A percentile compares a stretch with the other conserved stretches of the same genome.
phyloP scores from a whole-genome alignment of 2,888 invertebrate species.

The Diarsia mendica region DNA sequence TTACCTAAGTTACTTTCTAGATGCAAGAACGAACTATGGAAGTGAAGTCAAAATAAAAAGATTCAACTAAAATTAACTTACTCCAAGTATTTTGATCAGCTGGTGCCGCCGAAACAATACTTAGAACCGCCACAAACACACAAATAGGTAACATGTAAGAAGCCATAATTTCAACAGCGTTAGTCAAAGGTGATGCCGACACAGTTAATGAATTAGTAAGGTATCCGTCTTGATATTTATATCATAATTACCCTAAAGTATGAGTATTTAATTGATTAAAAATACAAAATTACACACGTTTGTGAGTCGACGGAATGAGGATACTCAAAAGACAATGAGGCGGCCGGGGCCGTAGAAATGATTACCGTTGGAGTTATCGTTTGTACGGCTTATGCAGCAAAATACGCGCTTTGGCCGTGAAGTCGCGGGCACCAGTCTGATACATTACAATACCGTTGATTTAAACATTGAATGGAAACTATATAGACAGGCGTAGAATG shows the following conservation, averaged over 20 bases:
- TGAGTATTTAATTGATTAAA: not conserved
- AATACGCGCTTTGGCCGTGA: not conserved
- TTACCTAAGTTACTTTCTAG: not conserved
- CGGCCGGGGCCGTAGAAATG: not conserved
- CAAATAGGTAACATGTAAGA: conserved; percentile 17
- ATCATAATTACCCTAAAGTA: not conserved
- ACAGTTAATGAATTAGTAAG: not conserved
- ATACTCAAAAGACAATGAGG: not conserved
- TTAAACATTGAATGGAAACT: not conserved
- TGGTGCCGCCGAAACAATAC: conserved; percentile 24
- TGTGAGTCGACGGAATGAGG: not conserved
- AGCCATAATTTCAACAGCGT: conserved; percentile 17
- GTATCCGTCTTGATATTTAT: conserved; percentile 17
- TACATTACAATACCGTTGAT: not conserved
- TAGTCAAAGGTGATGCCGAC: not conserved
- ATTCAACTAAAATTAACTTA: not conserved
- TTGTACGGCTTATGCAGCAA: not conserved
- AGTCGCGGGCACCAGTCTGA: not conserved
- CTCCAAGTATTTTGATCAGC: conserved; percentile 21
- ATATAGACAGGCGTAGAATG: not conserved
- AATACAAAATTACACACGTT: conserved; percentile 8
- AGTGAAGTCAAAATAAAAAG: too few species aligned
- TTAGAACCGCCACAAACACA: conserved; percentile 20
- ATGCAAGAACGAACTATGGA: not conserved
- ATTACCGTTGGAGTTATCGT: not conserved